These are phyloP conservation scores for Bubo blakistoni DNA, from an alignment of 2,113 vertebrate genomes.

Conservation along the genomic window DNA sequence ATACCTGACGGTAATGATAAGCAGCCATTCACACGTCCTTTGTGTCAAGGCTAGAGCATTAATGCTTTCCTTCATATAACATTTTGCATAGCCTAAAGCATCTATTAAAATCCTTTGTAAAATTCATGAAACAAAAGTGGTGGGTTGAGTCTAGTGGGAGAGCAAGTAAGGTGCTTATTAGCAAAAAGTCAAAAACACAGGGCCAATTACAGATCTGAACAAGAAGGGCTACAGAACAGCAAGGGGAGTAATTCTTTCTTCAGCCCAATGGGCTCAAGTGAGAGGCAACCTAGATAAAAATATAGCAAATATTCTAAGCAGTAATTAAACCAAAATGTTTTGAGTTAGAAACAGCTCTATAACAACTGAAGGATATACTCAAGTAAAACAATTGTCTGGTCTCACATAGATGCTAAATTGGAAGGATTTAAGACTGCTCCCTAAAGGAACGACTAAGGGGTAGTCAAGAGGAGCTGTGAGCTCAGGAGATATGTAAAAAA, in stretches of 20 bases:
- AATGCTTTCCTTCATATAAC: constrained; percentile 94
- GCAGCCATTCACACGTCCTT: constrained; percentile 93
- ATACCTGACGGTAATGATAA: constrained; percentile 98
- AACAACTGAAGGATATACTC: constrained; percentile 94
- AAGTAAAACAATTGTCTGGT: constrained; percentile 90
- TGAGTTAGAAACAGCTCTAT: constrained; percentile 95
- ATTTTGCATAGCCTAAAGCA: constrained; percentile 99
- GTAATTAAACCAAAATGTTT: constrained; percentile 99
- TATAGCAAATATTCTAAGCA: constrained; percentile 87
- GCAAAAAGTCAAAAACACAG: constrained; percentile 99
- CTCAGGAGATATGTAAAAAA: constrained; percentile 99
- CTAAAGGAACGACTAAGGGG: constrained; percentile 87
- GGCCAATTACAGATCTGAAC: constrained; percentile 99
- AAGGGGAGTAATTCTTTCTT: constrained; percentile 96
- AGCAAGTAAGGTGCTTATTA: constrained; percentile 99
- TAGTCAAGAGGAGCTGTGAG: constrained; percentile 86
- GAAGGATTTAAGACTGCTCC: constrained; percentile 95
- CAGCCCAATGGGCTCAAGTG: constrained; percentile 90
- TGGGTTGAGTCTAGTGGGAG: constrained; percentile 99
- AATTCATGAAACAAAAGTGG: constrained; percentile 99
- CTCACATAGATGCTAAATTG: constrained; percentile 97
- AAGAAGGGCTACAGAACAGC: constrained; percentile 95
- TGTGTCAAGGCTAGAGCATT: constrained; percentile 92
- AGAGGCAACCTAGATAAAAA: constrained; percentile 83
- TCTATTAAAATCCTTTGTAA: constrained; percentile 99